Evolutionary conservation across 2,113 vertebrate genomes (phyloP).

Genomic region (Melanostigma gelatinosum): DNA sequence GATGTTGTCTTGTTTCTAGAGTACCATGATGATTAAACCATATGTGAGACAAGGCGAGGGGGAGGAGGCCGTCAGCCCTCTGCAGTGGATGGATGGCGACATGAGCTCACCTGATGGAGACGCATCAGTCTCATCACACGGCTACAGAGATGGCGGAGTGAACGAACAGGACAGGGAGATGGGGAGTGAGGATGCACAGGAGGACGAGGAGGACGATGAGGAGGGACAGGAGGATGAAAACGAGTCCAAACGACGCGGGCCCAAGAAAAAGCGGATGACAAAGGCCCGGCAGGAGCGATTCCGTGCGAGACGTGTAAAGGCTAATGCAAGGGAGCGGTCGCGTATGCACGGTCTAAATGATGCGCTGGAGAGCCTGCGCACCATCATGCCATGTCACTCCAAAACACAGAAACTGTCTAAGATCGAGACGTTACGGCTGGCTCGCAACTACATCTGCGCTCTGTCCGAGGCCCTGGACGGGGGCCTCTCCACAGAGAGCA

Average conservation of each 20-base stretch:
- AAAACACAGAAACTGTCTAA: slow-evolving; percentile 98
- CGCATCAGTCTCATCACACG: slow-evolving; percentile 30
- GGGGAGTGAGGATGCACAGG: slow-evolving; percentile 75
- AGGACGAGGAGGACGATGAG: slow-evolving; percentile 84
- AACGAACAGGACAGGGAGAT: slow-evolving; percentile 76
- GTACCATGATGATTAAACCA: slow-evolving; percentile 86
- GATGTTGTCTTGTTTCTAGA: slow-evolving; percentile 65
- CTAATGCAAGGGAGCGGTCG: slow-evolving; percentile 93
- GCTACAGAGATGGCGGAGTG: slow-evolving; percentile 53
- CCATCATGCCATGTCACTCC: slow-evolving; percentile 98
- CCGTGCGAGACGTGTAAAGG: slow-evolving; percentile 90
- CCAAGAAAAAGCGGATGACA: slow-evolving; percentile 98
- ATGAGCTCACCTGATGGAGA: slow-evolving; percentile 85
- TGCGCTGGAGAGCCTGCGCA: slow-evolving; percentile 92
- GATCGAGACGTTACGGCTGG: slow-evolving; percentile 94
- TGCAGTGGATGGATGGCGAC: slow-evolving; percentile 87
- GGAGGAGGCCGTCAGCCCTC: slow-evolving; percentile 84
- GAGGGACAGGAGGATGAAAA: slow-evolving; percentile 83
- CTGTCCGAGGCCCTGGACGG: slow-evolving; percentile 94
- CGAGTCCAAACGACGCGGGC: slow-evolving; percentile 91
- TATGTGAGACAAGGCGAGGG: slow-evolving; percentile 83
- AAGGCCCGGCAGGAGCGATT: slow-evolving; percentile 94
- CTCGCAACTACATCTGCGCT: slow-evolving; percentile 98
- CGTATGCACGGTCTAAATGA: slow-evolving; percentile 97
- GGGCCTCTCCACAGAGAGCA: slow-evolving; percentile 89